Evolutionary conservation across 2,797 vertebrate species (phyloP).

Genomic region (Picus viridis): DNA sequence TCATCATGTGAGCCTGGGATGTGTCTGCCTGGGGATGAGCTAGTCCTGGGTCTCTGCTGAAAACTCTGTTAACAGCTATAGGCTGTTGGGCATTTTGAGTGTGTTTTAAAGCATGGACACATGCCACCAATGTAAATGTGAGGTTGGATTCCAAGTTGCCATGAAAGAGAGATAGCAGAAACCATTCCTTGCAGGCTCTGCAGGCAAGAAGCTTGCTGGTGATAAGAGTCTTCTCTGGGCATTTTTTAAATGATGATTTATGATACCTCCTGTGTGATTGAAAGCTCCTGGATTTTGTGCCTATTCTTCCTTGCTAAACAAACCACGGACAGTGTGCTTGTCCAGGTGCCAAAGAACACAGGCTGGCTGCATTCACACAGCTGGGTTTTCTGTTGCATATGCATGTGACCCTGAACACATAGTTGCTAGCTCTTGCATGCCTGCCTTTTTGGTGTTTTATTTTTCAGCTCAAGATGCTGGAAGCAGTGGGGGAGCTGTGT

Average conservation of each 20-base stretch:
- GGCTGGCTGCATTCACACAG: neutral
- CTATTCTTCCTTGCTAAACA: neutral
- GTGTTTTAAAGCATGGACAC: neutral
- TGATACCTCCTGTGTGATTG: neutral
- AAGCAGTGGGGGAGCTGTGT: neutral
- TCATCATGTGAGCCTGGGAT: neutral
- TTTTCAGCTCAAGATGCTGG: neutral
- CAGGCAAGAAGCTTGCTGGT: neutral
- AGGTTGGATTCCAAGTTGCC: neutral
- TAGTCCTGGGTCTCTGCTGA: neutral
- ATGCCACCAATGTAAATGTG: neutral
- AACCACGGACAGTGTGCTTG: neutral
- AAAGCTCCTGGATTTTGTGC: neutral
- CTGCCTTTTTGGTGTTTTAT: neutral
- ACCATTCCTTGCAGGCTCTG: neutral
- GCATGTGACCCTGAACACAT: neutral
- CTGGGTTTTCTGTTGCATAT: neutral
- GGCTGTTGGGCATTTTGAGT: neutral
- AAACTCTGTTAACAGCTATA: neutral
- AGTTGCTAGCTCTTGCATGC: neutral
- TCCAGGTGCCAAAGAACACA: neutral
- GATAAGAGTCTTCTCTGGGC: neutral
- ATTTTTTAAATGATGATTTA: neutral
- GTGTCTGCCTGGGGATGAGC: neutral
- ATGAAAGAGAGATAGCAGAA: neutral